Conservation (phyloP, 1,140 invertebrate genomes). For the Dendroctonus valens region DNA sequence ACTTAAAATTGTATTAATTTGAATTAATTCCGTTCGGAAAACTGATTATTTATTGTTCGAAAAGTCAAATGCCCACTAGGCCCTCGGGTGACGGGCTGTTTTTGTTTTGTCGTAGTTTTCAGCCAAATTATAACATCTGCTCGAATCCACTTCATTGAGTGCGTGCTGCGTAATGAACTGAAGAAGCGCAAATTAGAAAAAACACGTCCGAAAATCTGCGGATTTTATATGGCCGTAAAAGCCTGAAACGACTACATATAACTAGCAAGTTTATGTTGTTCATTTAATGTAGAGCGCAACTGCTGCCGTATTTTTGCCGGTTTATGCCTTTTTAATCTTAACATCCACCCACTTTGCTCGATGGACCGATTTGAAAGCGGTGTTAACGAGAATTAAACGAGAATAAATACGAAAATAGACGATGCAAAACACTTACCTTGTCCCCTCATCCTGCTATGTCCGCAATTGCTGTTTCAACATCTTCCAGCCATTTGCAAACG, state of each 20-base stretch:
- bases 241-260: background rate
- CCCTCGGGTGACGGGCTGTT: background rate
- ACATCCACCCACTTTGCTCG: slow-evolving; percentile 1
- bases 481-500: too few relatives aligned
- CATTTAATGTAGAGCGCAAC: slow-evolving; percentile 2
- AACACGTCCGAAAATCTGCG: background rate
- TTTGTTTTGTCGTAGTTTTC: background rate
- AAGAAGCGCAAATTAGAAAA: background rate
- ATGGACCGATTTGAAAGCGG: too few relatives aligned
- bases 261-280: slow-evolving; percentile 9
- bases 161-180: background rate
- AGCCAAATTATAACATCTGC: slow-evolving; percentile 3
- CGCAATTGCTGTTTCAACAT: too few relatives aligned
- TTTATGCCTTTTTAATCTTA: slow-evolving; percentile 18
- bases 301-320: slow-evolving; percentile 7
- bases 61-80: slow-evolving; percentile 6
- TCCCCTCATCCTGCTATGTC: too few relatives aligned
- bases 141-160: background rate
- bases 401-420: too few relatives aligned
- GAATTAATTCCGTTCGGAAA: slow-evolving; percentile 22
- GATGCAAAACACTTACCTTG: too few relatives aligned
- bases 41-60: slow-evolving; percentile 12
- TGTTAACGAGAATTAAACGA: too few relatives aligned
- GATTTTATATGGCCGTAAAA: slow-evolving; percentile 6
- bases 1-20: slow-evolving; percentile 20